Base-by-base conservation (phyloP, 2,797 vertebrate genomes). In the Chloroceryle inda region DNA sequence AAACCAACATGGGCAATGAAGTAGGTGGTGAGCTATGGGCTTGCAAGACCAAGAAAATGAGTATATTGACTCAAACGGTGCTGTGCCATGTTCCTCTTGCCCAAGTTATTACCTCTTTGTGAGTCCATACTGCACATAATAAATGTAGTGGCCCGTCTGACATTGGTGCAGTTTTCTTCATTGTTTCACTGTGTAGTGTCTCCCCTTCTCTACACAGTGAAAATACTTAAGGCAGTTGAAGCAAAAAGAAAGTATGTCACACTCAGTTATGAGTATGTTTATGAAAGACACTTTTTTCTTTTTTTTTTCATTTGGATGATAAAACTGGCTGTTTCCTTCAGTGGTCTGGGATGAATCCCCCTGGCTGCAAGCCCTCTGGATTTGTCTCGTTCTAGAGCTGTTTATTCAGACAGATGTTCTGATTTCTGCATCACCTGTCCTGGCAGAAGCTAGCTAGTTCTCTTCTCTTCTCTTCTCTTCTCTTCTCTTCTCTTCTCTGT, bases 361-460 rank as follows among this genome's bases (percentile, higher is more conserved):
- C 29, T 79, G 89, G 66, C 88, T 93, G 37, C 1, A 1, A 89
- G 68, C 40, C 72, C 1, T 21, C 52, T 86, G n/a, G 45, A 82
- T 85, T 49, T 94, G 62, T 94, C 88, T 94, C 81, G 50, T 91
- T 91, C 67, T 74, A 83, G 82, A 89, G 72, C 88, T 96, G 73
- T 87, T 94, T 95, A n/a, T 91, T 93, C 80, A 97, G 71, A 91
- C 42, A 62, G 69, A 62, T 85, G 47, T 81, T 94, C 74, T 88
- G 76, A 88, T 91, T 97, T 84, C 92, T 96, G 93, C 42, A 94
- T 91, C 83, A 96, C 94, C 90, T 97, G 73, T 95, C 76, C 73
- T 95, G 72, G 88, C 85, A 91, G 74, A 71, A 69, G 23, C 29
- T 37, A 35, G 35, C 35, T 35, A 35, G 35, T 35, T 35, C 8